Base-by-base conservation (phyloP, 1,140 invertebrate genomes). In the Notospermus geniculatus region DNA sequence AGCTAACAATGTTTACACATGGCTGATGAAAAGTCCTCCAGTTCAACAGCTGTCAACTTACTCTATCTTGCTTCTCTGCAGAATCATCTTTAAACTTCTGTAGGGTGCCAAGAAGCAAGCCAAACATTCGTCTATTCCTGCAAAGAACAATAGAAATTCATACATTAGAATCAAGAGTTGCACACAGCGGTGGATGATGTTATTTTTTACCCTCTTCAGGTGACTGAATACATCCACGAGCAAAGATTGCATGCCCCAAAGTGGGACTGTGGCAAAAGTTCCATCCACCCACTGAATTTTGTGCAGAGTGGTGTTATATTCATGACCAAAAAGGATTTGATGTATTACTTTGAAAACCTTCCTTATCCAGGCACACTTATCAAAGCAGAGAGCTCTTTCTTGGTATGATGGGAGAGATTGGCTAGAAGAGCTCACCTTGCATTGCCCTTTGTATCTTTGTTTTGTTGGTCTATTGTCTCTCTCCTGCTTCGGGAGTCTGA, bases 51-150 rank as follows among this genome's bases (percentile, higher is more conserved):
- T 39, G 7, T 9, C n/a, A 54, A 66, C 62, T 71, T 72, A 86
- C 86, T 77, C 84, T 84, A 72, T 87, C 75, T 80, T 93, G 92
- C 60, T 93, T 81, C 64, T 89, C 89, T 57, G 91, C 92, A 82
- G 97, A 93, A 78, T 98, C 95, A 76, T 93, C 90, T 73, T 93
- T 89, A 79, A 98, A 98, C 78, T 93, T 94, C 73, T 96, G 92
- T 65, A 98, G 80, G 45, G 95, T 97, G 2, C 95, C 95, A 29
- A 83, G 63, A 36, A 98, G 80, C 39, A 98, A 83, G 27, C 95
- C 93, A 85, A 98, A 97, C 90, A 98, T 97, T 64, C 95, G 85
- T 64, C 90, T 86, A 82, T 96, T 96, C 64, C 93, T 83, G 54
- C 63, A 76, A 59, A 19, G n/a, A 23, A 17, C 17, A 13, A 25